A percentile compares a stretch with the other conserved stretches of the same genome.
These are phyloP conservation scores for Carassius carassius DNA, from an alignment of 2,113 vertebrate genomes.

Conservation along the genomic window DNA sequence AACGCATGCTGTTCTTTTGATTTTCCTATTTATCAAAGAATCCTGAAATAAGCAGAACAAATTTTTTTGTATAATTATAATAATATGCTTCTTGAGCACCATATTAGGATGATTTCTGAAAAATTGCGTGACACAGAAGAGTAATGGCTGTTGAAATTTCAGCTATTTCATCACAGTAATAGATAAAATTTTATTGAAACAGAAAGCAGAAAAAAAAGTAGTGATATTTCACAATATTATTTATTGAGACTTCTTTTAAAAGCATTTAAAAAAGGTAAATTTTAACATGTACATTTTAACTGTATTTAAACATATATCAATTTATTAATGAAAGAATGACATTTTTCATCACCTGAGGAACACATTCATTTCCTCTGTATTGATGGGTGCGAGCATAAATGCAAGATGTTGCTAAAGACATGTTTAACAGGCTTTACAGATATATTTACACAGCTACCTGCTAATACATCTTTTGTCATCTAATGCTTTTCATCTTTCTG, in stretches of 20 bases:
- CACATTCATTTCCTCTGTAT: no score
- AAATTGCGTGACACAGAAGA: no score
- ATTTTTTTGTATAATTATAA: no score
- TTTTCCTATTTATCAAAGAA: no score
- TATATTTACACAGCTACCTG: constrained; percentile 17
- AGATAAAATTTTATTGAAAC: no score
- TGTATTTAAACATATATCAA: not conserved
- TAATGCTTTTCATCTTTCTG: constrained; percentile 22
- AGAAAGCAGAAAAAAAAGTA: not conserved
- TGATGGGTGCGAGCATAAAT: not conserved
- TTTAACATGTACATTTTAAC: not conserved
- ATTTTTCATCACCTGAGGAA: no score
- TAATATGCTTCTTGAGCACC: no score
- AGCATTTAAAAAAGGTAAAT: not conserved
- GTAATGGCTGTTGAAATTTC: no score
- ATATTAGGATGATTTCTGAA: no score
- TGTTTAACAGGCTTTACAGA: not conserved
- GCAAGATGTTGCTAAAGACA: not conserved
- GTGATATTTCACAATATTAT: not conserved
- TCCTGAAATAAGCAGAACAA: no score
- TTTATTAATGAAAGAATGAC: not conserved
- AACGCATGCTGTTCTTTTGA: no score
- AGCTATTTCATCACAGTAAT: no score
- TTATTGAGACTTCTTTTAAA: not conserved
- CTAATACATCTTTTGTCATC: constrained; percentile 40